Percentiles rank a stretch among this genome's conserved stretches.
These are phyloP conservation scores for Zophobas atratus DNA, from an alignment of 1,140 invertebrate genomes.

Conservation along the genomic window DNA sequence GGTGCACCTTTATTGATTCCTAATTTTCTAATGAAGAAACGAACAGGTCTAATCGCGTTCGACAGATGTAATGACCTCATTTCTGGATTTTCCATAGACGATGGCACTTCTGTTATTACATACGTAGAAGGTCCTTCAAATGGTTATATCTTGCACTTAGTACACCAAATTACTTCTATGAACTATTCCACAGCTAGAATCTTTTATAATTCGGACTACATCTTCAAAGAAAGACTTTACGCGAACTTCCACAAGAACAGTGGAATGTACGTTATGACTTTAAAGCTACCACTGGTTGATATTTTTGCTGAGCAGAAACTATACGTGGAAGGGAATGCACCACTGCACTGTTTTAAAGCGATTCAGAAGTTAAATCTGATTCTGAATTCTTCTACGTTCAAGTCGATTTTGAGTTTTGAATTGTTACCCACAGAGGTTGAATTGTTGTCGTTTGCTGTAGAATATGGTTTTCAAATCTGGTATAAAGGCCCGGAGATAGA, in stretches of 20 bases:
- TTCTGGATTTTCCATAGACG: conserved; percentile 56
- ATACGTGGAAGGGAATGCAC: conserved; percentile 54
- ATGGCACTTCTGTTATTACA: conserved; percentile 48
- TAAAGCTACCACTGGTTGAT: conserved; percentile 49
- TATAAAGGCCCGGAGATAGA: neutral
- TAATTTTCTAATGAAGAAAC: conserved; percentile 17
- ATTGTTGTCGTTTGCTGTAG: conserved; percentile 42
- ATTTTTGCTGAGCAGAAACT: conserved; percentile 50
- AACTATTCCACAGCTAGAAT: conserved; percentile 36
- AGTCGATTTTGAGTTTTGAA: conserved; percentile 46
- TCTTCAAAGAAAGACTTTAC: conserved; percentile 53
- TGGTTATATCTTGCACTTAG: conserved; percentile 48
- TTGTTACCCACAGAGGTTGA: conserved; percentile 57
- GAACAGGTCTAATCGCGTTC: neutral
- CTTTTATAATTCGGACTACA: conserved; percentile 50
- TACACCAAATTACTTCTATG: conserved; percentile 42
- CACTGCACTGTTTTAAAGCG: conserved; percentile 53
- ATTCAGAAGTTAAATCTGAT: conserved; percentile 36
- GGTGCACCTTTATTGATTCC: neutral
- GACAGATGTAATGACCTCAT: conserved; percentile 7
- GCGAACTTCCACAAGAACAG: conserved; percentile 46
- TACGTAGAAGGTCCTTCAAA: conserved; percentile 54
- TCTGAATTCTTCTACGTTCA: conserved; percentile 46
- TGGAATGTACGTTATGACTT: conserved; percentile 52
- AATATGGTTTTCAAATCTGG: neutral